Conservation (phyloP, 2,113 vertebrate genomes). For the Aegithalos caudatus region DNA sequence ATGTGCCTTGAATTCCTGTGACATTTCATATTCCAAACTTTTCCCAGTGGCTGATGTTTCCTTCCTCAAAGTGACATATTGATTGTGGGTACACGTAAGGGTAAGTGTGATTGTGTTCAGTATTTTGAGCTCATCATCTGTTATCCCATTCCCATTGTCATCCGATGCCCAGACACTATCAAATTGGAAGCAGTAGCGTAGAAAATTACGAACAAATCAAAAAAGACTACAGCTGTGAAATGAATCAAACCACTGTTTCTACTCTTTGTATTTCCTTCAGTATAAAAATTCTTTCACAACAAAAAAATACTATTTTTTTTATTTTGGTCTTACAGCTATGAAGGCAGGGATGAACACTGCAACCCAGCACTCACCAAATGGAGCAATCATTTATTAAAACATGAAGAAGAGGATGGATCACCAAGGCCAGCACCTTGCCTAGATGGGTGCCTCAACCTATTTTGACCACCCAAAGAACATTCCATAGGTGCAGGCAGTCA, state of each 20-base stretch:
- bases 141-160: conserved; percentile 73
- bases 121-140: conserved; percentile 72
- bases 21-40: conserved; percentile 62
- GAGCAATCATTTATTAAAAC: not conserved
- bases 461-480: not conserved
- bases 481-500: fast-evolving
- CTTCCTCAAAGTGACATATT: conserved; percentile 70
- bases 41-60: conserved; percentile 48
- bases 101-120: conserved; percentile 48
- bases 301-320: not conserved
- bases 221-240: conserved; percentile 73
- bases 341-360: not conserved
- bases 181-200: conserved; percentile 76
- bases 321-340: not conserved
- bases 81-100: conserved; percentile 45
- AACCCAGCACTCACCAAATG: not conserved
- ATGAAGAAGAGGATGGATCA: not conserved
- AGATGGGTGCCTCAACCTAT: not conserved
- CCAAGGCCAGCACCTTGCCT: not conserved
- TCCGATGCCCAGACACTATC: conserved; percentile 64
- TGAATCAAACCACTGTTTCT: conserved; percentile 58
- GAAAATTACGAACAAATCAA: conserved; percentile 77
- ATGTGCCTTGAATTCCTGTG: conserved; percentile 15
- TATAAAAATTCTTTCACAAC: not conserved
- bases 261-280: conserved; percentile 15